A percentile compares a stretch with the other conserved stretches of the same genome.
These are phyloP conservation scores for Microplitis demolitor DNA, from an alignment of 1,140 invertebrate genomes.

Conservation along the genomic window DNA sequence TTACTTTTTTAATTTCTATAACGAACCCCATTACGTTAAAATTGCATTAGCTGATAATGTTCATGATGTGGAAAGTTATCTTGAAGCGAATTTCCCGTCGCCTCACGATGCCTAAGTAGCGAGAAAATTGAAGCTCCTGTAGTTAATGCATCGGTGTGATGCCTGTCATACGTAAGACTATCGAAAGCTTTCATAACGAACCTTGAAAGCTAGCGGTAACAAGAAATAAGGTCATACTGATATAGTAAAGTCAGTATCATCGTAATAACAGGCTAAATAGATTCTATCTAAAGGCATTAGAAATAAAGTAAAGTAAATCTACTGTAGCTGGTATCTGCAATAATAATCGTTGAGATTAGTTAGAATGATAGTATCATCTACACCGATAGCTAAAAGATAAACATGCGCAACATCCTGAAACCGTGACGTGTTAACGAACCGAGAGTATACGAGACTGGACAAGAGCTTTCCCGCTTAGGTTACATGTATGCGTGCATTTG, in stretches of 20 bases:
- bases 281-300: background rate
- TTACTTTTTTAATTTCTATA: background rate
- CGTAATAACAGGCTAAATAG: background rate
- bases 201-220: conserved; percentile 1
- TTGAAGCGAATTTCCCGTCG: background rate
- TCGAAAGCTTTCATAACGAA: conserved; percentile 16
- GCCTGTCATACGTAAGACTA: conserved; percentile 23
- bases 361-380: background rate
- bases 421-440: conserved; percentile 13
- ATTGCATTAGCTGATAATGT: background rate
- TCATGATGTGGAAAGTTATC: conserved; percentile 6
- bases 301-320: background rate
- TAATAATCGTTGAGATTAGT: background rate
- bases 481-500: background rate
- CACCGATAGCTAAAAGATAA: background rate
- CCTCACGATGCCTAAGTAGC: background rate
- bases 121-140: background rate
- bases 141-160: conserved; percentile 20
- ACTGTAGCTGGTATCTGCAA: background rate
- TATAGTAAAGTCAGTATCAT: background rate
- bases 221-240: conserved; percentile 14
- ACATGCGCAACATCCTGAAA: background rate
- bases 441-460: background rate
- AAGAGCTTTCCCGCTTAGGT: conserved; percentile 6
- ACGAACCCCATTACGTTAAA: background rate